Evolutionary conservation across 1,140 invertebrate genomes (phyloP), one percentile per base, ranked within the genome.

Genomic region (Cyphomyrmex costatus): DNA sequence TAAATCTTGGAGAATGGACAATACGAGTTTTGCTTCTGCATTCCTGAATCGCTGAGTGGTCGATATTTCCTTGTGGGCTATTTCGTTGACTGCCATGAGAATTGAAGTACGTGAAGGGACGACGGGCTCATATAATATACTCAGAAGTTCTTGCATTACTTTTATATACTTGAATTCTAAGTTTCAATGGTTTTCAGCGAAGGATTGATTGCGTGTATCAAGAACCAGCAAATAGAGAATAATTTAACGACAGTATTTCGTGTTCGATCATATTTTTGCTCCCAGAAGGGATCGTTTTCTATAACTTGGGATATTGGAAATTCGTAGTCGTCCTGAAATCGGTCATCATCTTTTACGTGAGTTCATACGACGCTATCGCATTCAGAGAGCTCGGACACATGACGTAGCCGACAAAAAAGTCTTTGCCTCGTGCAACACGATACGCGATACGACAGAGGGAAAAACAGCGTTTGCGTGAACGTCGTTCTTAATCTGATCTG

Each of bases 401-500:
- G 49, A 42, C 65, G 24, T 24, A 3, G 1, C 8, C 49, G 21
- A 51, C 12, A 58, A 82, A 80, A 27, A 82, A 82, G 27, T 58
- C n/a, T 36, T 56, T 14, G 66, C 36, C 36, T 21, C 53, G 51
- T 30, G 19, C 49, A 58, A 70, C 51, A 21, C 21, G 21, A 56
- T 68, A 68, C 21, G 77, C 21, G 21, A 21, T n/a, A 36, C 51
- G 46, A 36, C 49, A 7, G 16, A 70, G 19, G 19, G 21, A 79
- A 58, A 71, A 58, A 30, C 51, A n/a, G 5, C 65, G 51, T n/a
- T 70, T 16, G 60, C 36, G 24, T 49, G 76, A 49, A 56, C 42
- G 16, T 56, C 16, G 8, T 33, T n/a, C 65, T 80, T 80, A 58
- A 80, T 80, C 30, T 80, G 49, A 80, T 68, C n/a, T n/a, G 33